phyloP scores from a whole-genome alignment of 2,797 vertebrate species.

The Coendou prehensilis region DNA sequence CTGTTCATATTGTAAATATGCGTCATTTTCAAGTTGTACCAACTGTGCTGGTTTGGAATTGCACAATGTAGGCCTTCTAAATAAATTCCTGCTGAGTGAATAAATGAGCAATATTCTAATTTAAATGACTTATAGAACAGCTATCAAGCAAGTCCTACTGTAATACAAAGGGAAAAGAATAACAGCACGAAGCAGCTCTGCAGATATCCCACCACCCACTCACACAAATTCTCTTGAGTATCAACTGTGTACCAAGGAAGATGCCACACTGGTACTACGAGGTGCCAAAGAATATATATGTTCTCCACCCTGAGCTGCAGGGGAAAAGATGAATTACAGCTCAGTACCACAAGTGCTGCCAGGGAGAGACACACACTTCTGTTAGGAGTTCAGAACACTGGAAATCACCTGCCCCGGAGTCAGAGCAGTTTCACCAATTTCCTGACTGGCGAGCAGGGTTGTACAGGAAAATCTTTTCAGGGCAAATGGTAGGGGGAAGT shows the following conservation, averaged over 20 bases:
- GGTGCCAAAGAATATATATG: background rate
- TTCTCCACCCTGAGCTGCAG: background rate
- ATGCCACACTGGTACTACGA: background rate
- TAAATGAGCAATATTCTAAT: constrained; percentile 45
- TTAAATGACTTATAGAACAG: constrained; percentile 45
- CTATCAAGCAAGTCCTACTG: constrained; percentile 21
- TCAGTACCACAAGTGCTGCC: background rate
- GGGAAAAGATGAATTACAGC: background rate
- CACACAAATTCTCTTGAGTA: constrained; percentile 21
- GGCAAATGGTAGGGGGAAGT: background rate
- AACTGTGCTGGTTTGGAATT: background rate
- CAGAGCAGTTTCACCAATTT: constrained; percentile 32
- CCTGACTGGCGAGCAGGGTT: background rate
- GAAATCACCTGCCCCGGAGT: background rate
- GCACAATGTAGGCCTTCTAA: background rate
- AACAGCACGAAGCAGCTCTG: background rate
- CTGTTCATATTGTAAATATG: constrained; percentile 23
- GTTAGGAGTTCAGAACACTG: background rate
- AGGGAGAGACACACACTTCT: constrained; percentile 48
- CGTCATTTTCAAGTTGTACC: background rate
- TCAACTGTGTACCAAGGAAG: constrained; percentile 1
- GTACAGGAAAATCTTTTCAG: background rate
- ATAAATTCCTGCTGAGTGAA: constrained; percentile 35
- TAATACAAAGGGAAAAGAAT: constrained; percentile 12
- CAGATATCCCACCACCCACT: constrained; percentile 3